These are phyloP conservation scores for Pachyseris speciosa DNA, from an alignment of 64 coral and sea anemone genomes.

Conservation along the genomic window DNA sequence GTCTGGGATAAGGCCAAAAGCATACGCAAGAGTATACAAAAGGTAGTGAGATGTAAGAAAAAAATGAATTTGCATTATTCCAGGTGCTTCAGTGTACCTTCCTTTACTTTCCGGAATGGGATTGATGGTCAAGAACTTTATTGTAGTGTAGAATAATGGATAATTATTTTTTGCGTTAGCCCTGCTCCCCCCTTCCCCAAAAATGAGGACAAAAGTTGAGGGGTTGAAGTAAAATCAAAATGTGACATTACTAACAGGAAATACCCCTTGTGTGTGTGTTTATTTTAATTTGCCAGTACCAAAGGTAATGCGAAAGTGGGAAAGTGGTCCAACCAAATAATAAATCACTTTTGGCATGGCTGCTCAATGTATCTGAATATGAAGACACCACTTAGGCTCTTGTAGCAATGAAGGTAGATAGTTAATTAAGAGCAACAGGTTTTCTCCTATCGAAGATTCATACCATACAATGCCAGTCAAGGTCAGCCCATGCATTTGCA, in stretches of 20 bases:
- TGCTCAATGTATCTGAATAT: background rate
- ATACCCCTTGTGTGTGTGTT: background rate
- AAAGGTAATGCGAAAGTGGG: background rate
- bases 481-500: no score
- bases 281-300: background rate
- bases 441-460: background rate
- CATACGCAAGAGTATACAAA: background rate
- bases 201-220: background rate
- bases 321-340: background rate
- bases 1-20: background rate
- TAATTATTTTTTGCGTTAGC: no score
- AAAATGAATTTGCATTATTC: background rate
- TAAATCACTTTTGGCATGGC: background rate
- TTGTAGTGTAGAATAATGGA: no score
- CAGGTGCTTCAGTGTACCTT: no score
- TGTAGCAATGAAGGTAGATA: background rate
- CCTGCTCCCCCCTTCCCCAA: background rate
- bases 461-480: no score
- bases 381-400: no score
- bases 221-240: background rate
- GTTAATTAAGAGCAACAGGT: background rate
- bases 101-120: no score
- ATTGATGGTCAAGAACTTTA: no score
- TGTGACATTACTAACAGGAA: no score
- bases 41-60: no score